Evolutionary conservation across 2,888 invertebrate species (phyloP).

Genomic region (Diarsia brunnea): DNA sequence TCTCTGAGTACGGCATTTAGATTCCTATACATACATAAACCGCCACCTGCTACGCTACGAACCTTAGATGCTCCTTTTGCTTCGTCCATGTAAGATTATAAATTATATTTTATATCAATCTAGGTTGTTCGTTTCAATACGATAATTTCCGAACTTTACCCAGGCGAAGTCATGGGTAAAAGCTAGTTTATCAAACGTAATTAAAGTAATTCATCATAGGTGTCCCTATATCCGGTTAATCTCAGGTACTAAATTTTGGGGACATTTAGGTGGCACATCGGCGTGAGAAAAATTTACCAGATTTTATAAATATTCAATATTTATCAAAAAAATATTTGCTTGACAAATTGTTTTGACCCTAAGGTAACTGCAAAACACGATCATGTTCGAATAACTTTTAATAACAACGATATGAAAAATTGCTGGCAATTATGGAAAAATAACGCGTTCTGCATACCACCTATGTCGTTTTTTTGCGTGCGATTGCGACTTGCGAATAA

Average conservation of each 20-base stretch:
- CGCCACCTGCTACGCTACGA: too few relatives aligned
- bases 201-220: neutral
- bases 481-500: constrained; percentile 42
- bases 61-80: too few relatives aligned
- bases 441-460: constrained; percentile 29
- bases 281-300: constrained; percentile 41
- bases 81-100: neutral
- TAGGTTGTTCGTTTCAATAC: neutral
- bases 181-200: neutral
- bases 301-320: constrained; percentile 33
- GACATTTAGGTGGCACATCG: constrained; percentile 32
- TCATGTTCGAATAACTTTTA: constrained; percentile 49
- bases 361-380: constrained; percentile 39
- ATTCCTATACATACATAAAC: too few relatives aligned
- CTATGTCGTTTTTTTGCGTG: constrained; percentile 9
- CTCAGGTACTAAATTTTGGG: constrained; percentile 23
- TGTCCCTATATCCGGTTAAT: neutral
- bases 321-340: constrained; percentile 33
- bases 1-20: too few relatives aligned
- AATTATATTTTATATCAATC: neutral
- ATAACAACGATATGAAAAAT: constrained; percentile 53
- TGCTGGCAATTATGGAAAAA: constrained; percentile 44
- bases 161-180: neutral
- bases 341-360: constrained; percentile 37
- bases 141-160: neutral